Percentiles rank a stretch among this genome's conserved stretches.
Evolutionary conservation across 2,113 vertebrate genomes (phyloP).

Genomic region (Drymodes brunneopygia): DNA sequence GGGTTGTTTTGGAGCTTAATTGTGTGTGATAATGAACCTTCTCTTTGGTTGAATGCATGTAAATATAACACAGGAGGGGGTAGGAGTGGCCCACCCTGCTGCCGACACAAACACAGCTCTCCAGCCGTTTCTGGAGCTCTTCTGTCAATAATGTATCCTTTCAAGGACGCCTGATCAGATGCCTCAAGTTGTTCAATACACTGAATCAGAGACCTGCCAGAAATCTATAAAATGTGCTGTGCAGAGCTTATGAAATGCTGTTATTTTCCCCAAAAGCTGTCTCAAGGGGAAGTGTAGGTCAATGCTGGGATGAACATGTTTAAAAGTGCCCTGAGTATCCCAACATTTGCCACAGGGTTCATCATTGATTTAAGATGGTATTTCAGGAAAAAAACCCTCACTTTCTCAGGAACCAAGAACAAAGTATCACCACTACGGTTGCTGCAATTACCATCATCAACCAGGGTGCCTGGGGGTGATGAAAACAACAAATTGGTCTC

Average conservation of each 20-base stretch:
- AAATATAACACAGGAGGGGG: background rate
- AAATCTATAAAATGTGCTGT: constrained; percentile 1
- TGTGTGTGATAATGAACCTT: background rate
- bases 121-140: background rate
- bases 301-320: background rate
- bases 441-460: background rate
- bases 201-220: background rate
- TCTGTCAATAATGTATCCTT: background rate
- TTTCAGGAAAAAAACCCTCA: background rate
- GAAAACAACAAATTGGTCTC: background rate
- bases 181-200: background rate
- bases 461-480: background rate
- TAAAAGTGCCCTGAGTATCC: background rate
- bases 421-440: background rate
- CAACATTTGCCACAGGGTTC: background rate
- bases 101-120: background rate
- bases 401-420: background rate
- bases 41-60: background rate
- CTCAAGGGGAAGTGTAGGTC: background rate
- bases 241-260: background rate
- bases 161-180: background rate
- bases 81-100: background rate
- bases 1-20: background rate
- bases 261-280: background rate
- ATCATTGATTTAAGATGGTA: background rate